phyloP scores from a whole-genome alignment of 2,113 vertebrate species.

The Nerophis lumbriciformis region DNA sequence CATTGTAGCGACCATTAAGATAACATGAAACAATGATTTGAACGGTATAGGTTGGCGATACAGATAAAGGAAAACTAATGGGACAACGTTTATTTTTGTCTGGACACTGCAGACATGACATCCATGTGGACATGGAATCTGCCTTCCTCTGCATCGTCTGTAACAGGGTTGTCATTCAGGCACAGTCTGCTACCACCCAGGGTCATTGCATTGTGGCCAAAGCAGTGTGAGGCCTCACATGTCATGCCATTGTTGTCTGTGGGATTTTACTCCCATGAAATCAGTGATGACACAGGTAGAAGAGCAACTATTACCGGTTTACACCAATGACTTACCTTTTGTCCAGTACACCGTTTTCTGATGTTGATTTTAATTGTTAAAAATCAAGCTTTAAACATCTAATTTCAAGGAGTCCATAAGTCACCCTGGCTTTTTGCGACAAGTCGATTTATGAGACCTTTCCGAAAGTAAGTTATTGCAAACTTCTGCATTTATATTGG shows the following conservation, averaged over 20 bases:
- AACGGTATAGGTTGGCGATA: too few relatives aligned
- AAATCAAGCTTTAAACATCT: slow-evolving; percentile 52
- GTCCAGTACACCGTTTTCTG: slow-evolving; percentile 4
- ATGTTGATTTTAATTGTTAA: not conserved
- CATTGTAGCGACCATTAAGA: too few relatives aligned
- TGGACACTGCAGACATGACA: slow-evolving; percentile 11
- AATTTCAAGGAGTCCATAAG: slow-evolving; percentile 62
- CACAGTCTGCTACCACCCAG: slow-evolving; percentile 49
- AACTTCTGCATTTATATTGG: slow-evolving; percentile 6
- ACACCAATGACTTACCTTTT: slow-evolving; percentile 26
- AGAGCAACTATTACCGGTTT: slow-evolving; percentile 19
- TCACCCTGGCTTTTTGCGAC: slow-evolving; percentile 41
- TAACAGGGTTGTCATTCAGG: slow-evolving; percentile 35
- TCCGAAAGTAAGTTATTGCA: slow-evolving; percentile 29
- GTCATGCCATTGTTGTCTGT: slow-evolving; percentile 63
- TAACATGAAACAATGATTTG: too few relatives aligned
- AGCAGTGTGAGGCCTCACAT: slow-evolving; percentile 51
- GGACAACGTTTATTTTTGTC: not conserved
- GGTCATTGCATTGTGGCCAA: slow-evolving; percentile 58
- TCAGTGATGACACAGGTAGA: slow-evolving; percentile 55
- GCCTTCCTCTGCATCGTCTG: slow-evolving; percentile 20
- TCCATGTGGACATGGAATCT: slow-evolving; percentile 13
- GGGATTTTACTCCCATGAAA: slow-evolving; percentile 59
- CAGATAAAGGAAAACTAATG: too few relatives aligned
- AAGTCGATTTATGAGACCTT: slow-evolving; percentile 56